phyloP scores from a whole-genome alignment of 2,888 invertebrate genomes.

The Cheilosia soror region DNA sequence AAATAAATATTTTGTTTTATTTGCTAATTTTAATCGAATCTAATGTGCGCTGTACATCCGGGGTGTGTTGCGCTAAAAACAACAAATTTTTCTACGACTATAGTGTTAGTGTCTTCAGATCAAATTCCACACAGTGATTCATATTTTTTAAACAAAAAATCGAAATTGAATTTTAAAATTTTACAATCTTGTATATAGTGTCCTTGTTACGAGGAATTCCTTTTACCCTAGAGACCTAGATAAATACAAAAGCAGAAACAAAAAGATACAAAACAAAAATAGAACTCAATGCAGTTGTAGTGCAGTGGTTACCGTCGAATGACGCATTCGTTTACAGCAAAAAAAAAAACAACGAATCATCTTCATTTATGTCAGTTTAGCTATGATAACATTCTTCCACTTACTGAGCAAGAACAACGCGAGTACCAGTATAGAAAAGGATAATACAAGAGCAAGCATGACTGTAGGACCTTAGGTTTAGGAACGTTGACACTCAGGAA shows the following conservation, averaged over 20 bases:
- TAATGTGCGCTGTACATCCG: constrained; percentile 15
- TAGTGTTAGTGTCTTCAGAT: constrained; percentile 10
- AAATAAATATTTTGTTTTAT: constrained; percentile 2
- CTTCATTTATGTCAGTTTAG: constrained; percentile 11
- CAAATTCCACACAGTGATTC: constrained; percentile 31
- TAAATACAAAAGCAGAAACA: neutral
- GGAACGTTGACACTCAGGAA: constrained; percentile 6
- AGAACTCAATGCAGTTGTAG: constrained; percentile 56
- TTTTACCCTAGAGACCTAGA: constrained; percentile 14
- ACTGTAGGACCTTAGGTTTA: constrained; percentile 14
- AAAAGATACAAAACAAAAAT: constrained; percentile 41
- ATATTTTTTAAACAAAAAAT: constrained; percentile 15
- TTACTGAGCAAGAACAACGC: neutral
- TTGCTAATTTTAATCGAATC: constrained; percentile 15
- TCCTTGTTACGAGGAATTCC: constrained; percentile 41
- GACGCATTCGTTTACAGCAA: constrained; percentile 56
- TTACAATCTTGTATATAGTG: constrained; percentile 17
- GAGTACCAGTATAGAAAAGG: constrained; percentile 4
- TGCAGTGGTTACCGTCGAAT: constrained; percentile 57
- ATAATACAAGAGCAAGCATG: constrained; percentile 22
- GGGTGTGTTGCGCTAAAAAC: constrained; percentile 32
- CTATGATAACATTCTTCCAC: neutral
- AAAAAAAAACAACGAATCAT: constrained; percentile 10
- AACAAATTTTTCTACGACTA: neutral
- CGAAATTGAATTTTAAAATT: neutral